Percentiles rank a stretch among this genome's conserved stretches.
phyloP scores from a whole-genome alignment of 2,797 vertebrate species.

The Hybognathus amarus region DNA sequence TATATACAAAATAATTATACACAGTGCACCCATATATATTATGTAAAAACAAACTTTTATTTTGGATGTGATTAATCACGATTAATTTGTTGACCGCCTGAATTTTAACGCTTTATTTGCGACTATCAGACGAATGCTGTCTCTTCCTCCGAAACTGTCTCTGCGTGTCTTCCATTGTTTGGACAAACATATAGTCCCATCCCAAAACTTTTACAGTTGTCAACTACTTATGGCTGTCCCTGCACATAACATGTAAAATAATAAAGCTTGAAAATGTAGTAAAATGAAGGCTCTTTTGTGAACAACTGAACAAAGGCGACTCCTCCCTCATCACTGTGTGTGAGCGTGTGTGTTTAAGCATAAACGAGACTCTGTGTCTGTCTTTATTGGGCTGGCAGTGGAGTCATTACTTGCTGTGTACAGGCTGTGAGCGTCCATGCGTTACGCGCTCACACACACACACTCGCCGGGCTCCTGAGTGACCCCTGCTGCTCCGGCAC shows the following conservation, averaged over 20 bases:
- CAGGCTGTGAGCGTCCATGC: conserved; percentile 76
- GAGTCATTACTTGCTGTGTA: conserved; percentile 77
- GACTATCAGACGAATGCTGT: too few relatives aligned
- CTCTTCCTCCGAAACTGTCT: not conserved
- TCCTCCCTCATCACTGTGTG: conserved; percentile 43
- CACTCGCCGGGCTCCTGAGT: conserved; percentile 76
- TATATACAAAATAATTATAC: too few relatives aligned
- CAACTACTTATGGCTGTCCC: too few relatives aligned
- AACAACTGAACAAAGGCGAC: conserved; percentile 31
- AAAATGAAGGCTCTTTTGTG: conserved; percentile 1
- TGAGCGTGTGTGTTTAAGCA: conserved; percentile 64
- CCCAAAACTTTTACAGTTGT: not conserved
- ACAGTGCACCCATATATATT: too few relatives aligned
- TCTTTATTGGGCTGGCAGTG: conserved; percentile 75
- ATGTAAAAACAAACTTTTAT: too few relatives aligned
- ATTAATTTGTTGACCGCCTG: too few relatives aligned
- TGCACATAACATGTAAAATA: not conserved
- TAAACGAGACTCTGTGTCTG: conserved; percentile 69
- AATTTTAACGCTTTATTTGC: too few relatives aligned
- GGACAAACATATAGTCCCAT: not conserved
- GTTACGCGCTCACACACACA: conserved; percentile 63
- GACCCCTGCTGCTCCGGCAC: conserved; percentile 84
- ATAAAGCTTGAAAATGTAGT: not conserved
- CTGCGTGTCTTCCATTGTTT: not conserved
- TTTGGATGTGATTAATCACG: too few relatives aligned